These are phyloP conservation scores for Genyomyrus donnyi DNA, from an alignment of 2,113 vertebrate species.

Conservation along the genomic window DNA sequence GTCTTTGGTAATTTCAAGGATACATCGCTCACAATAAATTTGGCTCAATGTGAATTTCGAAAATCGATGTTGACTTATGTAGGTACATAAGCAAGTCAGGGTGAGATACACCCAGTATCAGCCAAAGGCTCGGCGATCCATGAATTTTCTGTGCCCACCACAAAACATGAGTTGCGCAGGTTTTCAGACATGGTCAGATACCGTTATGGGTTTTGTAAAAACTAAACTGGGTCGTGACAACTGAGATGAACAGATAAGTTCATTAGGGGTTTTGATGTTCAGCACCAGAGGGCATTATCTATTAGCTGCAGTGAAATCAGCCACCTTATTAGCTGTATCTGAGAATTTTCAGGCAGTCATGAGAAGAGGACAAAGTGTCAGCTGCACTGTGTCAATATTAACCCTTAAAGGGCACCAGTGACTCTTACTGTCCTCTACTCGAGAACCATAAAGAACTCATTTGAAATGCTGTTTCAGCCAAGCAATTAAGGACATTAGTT, in stretches of 20 bases:
- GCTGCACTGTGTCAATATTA: conserved; percentile 5
- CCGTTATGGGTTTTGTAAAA: background rate
- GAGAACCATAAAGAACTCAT: background rate
- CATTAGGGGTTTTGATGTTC: conserved; percentile 42
- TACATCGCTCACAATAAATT: background rate
- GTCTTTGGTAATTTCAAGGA: background rate
- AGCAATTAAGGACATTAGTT: background rate
- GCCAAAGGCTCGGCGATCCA: background rate
- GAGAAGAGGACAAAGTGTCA: conserved; percentile 22
- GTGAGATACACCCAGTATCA: background rate
- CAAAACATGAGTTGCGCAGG: background rate
- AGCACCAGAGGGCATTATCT: conserved; percentile 48
- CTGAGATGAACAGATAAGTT: conserved; percentile 29
- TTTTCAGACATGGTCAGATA: background rate
- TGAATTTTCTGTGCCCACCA: background rate
- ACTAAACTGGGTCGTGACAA: background rate
- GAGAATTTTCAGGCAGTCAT: conserved; percentile 23
- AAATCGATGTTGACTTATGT: background rate
- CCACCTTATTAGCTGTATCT: conserved; percentile 50
- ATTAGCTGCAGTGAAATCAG: conserved; percentile 38
- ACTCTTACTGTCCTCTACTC: background rate
- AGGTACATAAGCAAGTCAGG: background rate
- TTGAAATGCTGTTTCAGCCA: background rate
- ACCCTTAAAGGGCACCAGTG: background rate
- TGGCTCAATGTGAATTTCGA: background rate